Base-by-base conservation (phyloP, 2,888 invertebrate species). In the Polylopha cassiicola region DNA sequence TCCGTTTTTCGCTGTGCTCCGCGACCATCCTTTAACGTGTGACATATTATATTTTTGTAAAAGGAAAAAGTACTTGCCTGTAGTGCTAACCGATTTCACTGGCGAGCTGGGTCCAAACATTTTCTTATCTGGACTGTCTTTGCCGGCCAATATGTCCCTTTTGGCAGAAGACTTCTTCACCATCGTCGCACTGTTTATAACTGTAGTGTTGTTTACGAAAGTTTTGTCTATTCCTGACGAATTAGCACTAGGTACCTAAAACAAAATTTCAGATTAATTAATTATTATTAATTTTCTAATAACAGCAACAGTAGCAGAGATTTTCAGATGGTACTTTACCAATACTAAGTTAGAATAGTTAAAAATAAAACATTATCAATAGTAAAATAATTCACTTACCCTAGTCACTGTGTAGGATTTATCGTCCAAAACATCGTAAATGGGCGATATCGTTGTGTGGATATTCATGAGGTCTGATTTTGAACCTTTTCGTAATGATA, bases 361-460 rank as follows among this genome's bases (percentile, higher is more conserved):
- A n/a, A n/a, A n/a, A n/a, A n/a, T n/a, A n/a, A n/a, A n/a, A n/a
- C n/a, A n/a, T n/a, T n/a, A n/a, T n/a, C n/a, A n/a, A n/a, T n/a
- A n/a, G n/a, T n/a, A n/a, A n/a, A n/a, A n/a, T n/a, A n/a, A n/a
- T n/a, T n/a, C n/a, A n/a, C n/a, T n/a, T n/a, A n/a, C n/a, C n/a
- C n/a, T 77, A 0, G 67, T 55, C 0, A 75, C 30, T 0, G 73
- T 73, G 45, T 74, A 79, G 0, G 79, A 74, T 34, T 79, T 76
- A 20, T 77, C 79, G 33, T 72, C 68, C 0, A 68, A 32, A 56
- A 66, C 62, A 23, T 79, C 79, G 65, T 73, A 81, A 8, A 86
- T 86, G 0, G 86, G 86, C 0, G 86, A 86, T 58, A 86, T 76
- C 0, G 79, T 79, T 27, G 62, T 71, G 53, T 80, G 75, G 7